Percentiles rank a stretch among this genome's conserved stretches.
Conservation (phyloP, 1,140 invertebrate species). For the Amphibalanus amphitrite region DNA sequence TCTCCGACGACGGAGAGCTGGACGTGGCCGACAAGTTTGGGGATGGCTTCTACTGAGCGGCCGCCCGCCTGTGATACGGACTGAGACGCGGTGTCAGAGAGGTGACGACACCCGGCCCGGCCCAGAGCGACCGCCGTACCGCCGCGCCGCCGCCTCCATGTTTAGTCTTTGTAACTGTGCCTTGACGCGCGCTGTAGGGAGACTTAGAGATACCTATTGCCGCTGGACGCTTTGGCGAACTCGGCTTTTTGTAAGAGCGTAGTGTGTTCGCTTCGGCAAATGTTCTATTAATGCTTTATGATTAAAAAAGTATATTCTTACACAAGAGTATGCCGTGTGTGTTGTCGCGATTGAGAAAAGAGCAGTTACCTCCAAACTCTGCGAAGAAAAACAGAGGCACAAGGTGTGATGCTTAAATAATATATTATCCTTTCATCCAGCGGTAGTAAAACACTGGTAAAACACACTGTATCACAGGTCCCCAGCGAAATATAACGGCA, state of each 20-base stretch:
- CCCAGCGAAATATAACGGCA: no score
- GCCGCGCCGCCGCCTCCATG: background rate
- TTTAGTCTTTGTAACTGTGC: background rate
- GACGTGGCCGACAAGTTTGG: background rate
- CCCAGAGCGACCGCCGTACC: no score
- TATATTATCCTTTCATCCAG: no score
- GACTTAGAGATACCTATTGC: background rate
- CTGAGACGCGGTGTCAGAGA: no score
- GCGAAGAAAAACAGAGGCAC: no score
- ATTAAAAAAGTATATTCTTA: constrained; percentile 2
- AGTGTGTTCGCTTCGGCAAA: background rate
- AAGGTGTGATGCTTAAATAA: no score
- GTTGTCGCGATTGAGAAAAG: no score
- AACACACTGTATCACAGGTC: no score
- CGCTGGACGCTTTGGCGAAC: background rate
- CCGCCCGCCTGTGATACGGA: no score
- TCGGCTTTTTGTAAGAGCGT: background rate
- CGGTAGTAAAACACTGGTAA: no score
- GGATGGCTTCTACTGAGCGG: background rate
- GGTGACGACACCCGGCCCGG: no score
- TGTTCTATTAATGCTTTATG: constrained; percentile 2
- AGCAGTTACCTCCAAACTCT: no score
- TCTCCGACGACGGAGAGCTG: background rate
- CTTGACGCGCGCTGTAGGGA: background rate
- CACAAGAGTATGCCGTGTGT: background rate